phyloP scores from a whole-genome alignment of 1,140 invertebrate species.

The Drosophila malerkotliana region DNA sequence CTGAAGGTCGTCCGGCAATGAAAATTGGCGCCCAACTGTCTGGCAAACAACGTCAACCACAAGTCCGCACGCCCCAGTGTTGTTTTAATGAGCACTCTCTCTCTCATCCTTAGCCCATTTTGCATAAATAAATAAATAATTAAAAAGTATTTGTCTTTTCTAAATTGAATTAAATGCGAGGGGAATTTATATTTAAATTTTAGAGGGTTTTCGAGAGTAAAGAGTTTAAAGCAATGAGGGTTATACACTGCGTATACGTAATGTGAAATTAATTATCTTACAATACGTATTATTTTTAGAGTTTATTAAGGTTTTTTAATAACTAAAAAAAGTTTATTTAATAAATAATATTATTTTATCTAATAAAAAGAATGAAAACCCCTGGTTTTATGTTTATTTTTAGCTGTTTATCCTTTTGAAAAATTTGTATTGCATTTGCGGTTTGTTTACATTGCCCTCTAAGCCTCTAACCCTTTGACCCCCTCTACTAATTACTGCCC shows the following conservation, averaged over 20 bases:
- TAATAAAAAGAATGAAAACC: too few species aligned
- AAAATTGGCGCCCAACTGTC: constrained; percentile 47
- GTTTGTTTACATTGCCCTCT: constrained; percentile 29
- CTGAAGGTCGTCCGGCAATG: constrained; percentile 38
- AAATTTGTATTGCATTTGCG: constrained; percentile 14
- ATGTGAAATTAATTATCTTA: too few species aligned
- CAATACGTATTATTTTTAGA: too few species aligned
- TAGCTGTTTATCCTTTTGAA: background rate
- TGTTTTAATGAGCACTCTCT: constrained; percentile 43
- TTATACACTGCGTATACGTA: background rate
- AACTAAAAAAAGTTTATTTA: too few species aligned
- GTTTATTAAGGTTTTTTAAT: too few species aligned
- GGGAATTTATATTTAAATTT: constrained; percentile 2
- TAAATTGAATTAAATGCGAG: constrained; percentile 50
- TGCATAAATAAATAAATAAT: constrained; percentile 59
- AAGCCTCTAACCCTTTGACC: background rate
- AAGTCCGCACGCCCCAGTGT: constrained; percentile 37
- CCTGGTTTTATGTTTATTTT: background rate
- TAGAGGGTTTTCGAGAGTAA: background rate
- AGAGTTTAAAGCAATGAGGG: background rate
- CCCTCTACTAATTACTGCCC: constrained; percentile 1
- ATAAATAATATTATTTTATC: too few species aligned
- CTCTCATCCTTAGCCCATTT: background rate
- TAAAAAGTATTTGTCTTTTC: constrained; percentile 51
- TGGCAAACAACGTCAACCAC: constrained; percentile 40